These are phyloP conservation scores for Paraplagusia blochii DNA, from an alignment of 2,113 vertebrate genomes.

Conservation along the genomic window DNA sequence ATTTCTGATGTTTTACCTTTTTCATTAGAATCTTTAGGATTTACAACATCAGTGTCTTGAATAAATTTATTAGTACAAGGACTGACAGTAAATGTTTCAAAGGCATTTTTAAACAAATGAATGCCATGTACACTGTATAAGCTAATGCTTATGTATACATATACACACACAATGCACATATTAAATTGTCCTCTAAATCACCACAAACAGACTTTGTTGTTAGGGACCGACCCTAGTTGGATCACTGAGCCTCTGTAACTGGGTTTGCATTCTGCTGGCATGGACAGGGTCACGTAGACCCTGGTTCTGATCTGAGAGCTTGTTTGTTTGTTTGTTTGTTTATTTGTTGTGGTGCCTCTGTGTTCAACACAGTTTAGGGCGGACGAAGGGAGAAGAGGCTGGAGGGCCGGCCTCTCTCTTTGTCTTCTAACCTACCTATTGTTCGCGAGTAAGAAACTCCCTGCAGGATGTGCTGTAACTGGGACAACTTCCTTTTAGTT, in stretches of 20 bases:
- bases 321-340: conserved; percentile 61
- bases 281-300: conserved; percentile 70
- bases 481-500: conserved; percentile 66
- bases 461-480: conserved; percentile 67
- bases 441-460: conserved; percentile 61
- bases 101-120: too few relatives aligned
- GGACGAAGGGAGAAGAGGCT: conserved; percentile 24
- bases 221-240: conserved; percentile 15
- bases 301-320: conserved; percentile 19
- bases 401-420: conserved; percentile 51
- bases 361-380: conserved; percentile 14
- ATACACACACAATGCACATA: too few relatives aligned
- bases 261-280: conserved; percentile 35
- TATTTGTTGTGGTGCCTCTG: conserved; percentile 30
- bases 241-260: conserved; percentile 13
- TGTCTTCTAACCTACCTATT: conserved; percentile 63
- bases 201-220: conserved; percentile 16
- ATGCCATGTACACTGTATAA: too few relatives aligned
- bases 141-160: too few relatives aligned
- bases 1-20: too few relatives aligned
- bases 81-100: too few relatives aligned
- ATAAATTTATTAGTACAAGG: too few relatives aligned
- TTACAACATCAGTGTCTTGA: too few relatives aligned
- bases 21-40: too few relatives aligned
- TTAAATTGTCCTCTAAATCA: too few relatives aligned